Evolutionary conservation across 2,797 vertebrate species (phyloP).

Genomic region (Cyclopterus lumpus): DNA sequence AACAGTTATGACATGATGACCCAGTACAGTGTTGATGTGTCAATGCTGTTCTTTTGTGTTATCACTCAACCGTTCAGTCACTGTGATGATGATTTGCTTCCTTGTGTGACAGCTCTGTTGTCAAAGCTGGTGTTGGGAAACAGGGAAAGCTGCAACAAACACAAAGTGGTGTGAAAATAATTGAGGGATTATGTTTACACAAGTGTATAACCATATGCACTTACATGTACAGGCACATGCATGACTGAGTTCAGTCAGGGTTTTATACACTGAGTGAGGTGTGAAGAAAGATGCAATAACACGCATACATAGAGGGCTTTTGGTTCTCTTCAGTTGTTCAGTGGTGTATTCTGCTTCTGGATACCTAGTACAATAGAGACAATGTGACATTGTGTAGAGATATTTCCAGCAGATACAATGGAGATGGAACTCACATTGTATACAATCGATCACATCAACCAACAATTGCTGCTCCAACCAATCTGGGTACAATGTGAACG

Average conservation of each 20-base stretch:
- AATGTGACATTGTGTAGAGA: not conserved
- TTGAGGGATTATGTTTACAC: conserved; percentile 32
- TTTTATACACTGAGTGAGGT: conserved; percentile 1
- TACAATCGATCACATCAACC: not conserved
- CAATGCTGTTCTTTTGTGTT: conserved; percentile 64
- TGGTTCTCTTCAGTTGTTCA: not conserved
- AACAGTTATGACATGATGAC: conserved; percentile 69
- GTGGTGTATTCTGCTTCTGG: not conserved
- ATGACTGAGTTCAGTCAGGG: conserved; percentile 30
- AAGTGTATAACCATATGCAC: conserved; percentile 17
- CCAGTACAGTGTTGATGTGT: conserved; percentile 69
- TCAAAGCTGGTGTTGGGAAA: conserved; percentile 43
- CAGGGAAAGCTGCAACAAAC: conserved; percentile 25
- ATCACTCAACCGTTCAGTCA: conserved; percentile 49
- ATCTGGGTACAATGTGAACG: not conserved
- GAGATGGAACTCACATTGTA: no score
- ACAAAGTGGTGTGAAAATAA: conserved; percentile 45
- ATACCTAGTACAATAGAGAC: not conserved
- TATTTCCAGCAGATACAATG: not conserved
- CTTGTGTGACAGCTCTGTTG: conserved; percentile 58
- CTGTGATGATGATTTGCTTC: conserved; percentile 61
- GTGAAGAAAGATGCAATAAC: conserved; percentile 21
- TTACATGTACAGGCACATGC: conserved; percentile 41
- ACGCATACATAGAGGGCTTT: not conserved
- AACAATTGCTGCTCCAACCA: not conserved